Base-by-base conservation (phyloP, 2,797 vertebrate genomes). In the Peromyscus melanophrys region DNA sequence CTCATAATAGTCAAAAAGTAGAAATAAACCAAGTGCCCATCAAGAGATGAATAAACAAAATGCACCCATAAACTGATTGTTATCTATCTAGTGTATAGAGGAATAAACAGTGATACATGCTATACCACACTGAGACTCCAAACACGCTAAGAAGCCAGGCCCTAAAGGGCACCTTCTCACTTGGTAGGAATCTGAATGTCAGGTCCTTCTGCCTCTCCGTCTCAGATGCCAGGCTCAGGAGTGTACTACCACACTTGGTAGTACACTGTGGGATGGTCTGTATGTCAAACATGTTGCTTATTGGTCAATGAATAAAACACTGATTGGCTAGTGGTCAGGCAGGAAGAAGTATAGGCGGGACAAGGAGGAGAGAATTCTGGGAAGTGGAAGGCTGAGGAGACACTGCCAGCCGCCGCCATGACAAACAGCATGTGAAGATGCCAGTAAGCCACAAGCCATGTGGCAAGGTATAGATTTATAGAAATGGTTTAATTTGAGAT, bases 51-150 rank as follows among this genome's bases (percentile, higher is more conserved):
- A 71, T 78, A 65, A 89, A 75, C 21, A 92, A 91, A 94, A 80
- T 61, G 43, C 16, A 78, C 21, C 67, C 8, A 52, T 37, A 73
- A 43, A 78, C 0, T 63, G 63, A 83, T 46, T 69, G 88, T 27
- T 78, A 82, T 49, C 57, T 78, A 82, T 49, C 57, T 55, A 89
- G 19, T 49, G 63, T 23, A 90, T 92, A 95, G 77, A 89, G 49
- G 69, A 82, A 80, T 31, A 71, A 76, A 31, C 61, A 89, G 7
- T 65, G 21, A 89, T 13, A 80, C 19, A 89, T 76, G 43, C 19
- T 80, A n/a, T 10, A 73, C 43, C 4, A 75, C 9, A 5, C 34
- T 76, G 13, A 92, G 49, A 25, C 40, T 55, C 46, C 23, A 76
- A 92, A 91, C 23, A 82, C 14, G 52, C n/a, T 71, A 89, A 82